Conservation (phyloP, 2,113 vertebrate genomes). For the Tinamus guttatus region DNA sequence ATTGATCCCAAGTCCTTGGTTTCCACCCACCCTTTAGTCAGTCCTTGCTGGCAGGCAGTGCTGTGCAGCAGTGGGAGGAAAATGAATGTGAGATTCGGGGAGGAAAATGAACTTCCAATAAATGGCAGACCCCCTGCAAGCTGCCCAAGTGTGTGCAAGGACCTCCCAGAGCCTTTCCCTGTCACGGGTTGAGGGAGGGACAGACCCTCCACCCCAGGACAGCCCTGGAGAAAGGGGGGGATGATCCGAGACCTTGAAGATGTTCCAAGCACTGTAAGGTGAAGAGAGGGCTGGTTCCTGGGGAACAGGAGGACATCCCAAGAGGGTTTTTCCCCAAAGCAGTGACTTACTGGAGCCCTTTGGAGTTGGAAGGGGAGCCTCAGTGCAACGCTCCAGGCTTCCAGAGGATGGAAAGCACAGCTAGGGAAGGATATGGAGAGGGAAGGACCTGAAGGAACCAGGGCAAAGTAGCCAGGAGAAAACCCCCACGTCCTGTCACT, state of each 20-base stretch:
- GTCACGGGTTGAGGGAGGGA: fast-evolving
- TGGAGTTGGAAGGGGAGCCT: not conserved
- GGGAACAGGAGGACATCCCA: not conserved
- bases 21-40: conserved; percentile 81
- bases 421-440: not conserved
- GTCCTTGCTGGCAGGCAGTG: conserved; percentile 53
- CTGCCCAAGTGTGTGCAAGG: fast-evolving
- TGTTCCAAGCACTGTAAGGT: fast-evolving
- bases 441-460: not conserved
- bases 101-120: conserved; percentile 30
- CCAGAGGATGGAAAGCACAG: too few relatives aligned
- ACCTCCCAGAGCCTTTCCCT: not conserved
- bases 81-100: conserved; percentile 62
- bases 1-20: conserved; percentile 60
- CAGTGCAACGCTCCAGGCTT: not conserved
- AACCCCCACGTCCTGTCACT: not conserved
- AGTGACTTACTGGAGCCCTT: not conserved
- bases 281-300: not conserved
- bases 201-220: not conserved
- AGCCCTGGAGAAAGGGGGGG: fast-evolving
- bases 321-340: too few relatives aligned
- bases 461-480: too few relatives aligned
- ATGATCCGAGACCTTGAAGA: not conserved
- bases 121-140: not conserved
- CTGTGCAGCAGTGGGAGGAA: conserved; percentile 68